Base-by-base conservation (phyloP, 2,113 vertebrate species). In the Platysternon megacephalum region DNA sequence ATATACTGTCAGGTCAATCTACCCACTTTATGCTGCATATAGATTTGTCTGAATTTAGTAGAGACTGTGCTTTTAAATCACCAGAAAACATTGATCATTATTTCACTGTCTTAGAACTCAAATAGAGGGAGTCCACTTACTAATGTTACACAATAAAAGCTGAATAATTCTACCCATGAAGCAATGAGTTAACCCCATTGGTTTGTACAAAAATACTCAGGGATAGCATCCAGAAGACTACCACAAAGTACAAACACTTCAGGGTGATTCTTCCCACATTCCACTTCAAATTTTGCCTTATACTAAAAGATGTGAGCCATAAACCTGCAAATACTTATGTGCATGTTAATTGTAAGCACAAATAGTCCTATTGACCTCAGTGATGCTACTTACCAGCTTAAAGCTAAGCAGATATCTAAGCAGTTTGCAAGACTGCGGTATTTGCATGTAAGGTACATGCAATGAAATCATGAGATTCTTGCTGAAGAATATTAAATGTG, bases 391-490 rank as follows among this genome's bases (percentile, higher is more conserved):
- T 58, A 29, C 42, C 87, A 79, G 29, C 49, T 88, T 65, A 39
- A 87, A 91, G 58, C 72, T 5, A 91, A 90, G 21, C 6, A 80
- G 4, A 14, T 2, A 3, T 42, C 61, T 90, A 74, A 84, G 42
- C 12, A 32, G 39, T 88, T 74, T 89, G 14, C 29, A 74, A 82
- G 17, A 28, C 82, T 87, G 84, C 79, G 26, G 74, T 17, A 72
- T 61, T 87, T 52, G 42, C 12, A 35, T 89, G 32, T 61, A 86
- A 95, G 76, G 9, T 79, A 9, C 12, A 92, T 83, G 39, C 29
- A 83, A 21, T 22, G 65, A 89, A 94, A 92, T 82, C 90, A 19
- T 52, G 6, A 88, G 39, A 29, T 32, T 88, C 84, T 90, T 53
- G 28, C 32, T 42, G 26, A 1, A 91, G 79, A 84, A 95, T 53